phyloP scores from a whole-genome alignment of 2,888 invertebrate species.

The Timema cristinae region DNA sequence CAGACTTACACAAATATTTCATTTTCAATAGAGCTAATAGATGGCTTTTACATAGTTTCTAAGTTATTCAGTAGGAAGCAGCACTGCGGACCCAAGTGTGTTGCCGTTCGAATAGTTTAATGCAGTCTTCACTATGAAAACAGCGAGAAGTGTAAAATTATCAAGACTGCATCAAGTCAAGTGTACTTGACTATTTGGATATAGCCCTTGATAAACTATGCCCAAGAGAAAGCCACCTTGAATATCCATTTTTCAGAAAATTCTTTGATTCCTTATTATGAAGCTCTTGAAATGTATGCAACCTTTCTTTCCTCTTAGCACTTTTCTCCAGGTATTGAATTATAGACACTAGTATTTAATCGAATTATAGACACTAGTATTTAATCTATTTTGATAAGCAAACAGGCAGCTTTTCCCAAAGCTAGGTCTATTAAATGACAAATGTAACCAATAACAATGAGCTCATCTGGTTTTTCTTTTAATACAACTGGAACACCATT shows the following conservation, averaged over 20 bases:
- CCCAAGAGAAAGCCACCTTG: not conserved
- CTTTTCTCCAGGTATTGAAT: not conserved
- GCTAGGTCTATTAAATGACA: not conserved
- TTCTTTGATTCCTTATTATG: not conserved
- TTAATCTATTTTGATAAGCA: slow-evolving; percentile 37
- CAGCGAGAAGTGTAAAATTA: too few relatives aligned
- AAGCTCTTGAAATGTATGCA: not conserved
- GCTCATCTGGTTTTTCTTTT: not conserved
- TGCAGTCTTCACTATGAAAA: too few relatives aligned
- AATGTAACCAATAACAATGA: not conserved
- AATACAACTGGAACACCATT: not conserved
- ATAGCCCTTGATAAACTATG: not conserved
- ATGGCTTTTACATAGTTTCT: too few relatives aligned
- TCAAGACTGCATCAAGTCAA: too few relatives aligned
- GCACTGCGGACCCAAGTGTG: too few relatives aligned
- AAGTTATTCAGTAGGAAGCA: too few relatives aligned
- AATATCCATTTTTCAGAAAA: not conserved
- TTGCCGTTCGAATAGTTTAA: too few relatives aligned
- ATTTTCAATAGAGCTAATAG: too few relatives aligned
- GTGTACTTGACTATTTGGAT: too few relatives aligned
- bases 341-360: slow-evolving; percentile 37
- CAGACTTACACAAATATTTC: too few relatives aligned
- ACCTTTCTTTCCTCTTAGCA: not conserved
- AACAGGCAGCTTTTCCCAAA: not conserved
- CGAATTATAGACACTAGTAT: slow-evolving; percentile 32